phyloP scores from a whole-genome alignment of 2,113 vertebrate genomes.

The Nyctibius bracteatus region DNA sequence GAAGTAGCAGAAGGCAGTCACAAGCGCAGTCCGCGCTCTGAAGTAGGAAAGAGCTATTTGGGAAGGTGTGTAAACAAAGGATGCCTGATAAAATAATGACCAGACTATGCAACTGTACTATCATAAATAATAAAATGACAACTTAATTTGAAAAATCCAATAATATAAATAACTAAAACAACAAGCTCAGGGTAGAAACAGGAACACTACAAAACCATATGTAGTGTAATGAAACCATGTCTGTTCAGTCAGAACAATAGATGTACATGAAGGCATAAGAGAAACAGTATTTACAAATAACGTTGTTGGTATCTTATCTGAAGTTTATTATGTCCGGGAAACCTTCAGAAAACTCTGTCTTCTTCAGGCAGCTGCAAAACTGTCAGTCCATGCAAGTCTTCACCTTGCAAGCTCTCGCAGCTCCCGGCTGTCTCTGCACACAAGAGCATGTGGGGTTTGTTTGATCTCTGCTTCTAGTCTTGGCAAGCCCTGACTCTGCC shows the following conservation, averaged over 20 bases:
- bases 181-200: neutral
- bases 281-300: neutral
- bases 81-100: neutral
- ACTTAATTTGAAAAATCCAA: neutral
- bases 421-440: neutral
- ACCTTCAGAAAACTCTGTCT: neutral
- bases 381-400: neutral
- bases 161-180: neutral
- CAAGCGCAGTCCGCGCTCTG: neutral
- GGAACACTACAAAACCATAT: neutral
- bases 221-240: neutral
- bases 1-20: neutral
- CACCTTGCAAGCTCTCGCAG: neutral
- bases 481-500: neutral
- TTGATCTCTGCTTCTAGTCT: constrained; percentile 41
- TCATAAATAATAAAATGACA: neutral
- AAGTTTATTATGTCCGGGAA: neutral
- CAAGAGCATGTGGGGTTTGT: neutral
- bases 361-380: neutral
- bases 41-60: neutral
- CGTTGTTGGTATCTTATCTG: neutral
- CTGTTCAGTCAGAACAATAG: neutral
- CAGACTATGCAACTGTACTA: neutral
- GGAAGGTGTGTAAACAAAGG: neutral
- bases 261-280: neutral